phyloP scores from a whole-genome alignment of 2,888 invertebrate genomes.

The Boloria euphrosyne region DNA sequence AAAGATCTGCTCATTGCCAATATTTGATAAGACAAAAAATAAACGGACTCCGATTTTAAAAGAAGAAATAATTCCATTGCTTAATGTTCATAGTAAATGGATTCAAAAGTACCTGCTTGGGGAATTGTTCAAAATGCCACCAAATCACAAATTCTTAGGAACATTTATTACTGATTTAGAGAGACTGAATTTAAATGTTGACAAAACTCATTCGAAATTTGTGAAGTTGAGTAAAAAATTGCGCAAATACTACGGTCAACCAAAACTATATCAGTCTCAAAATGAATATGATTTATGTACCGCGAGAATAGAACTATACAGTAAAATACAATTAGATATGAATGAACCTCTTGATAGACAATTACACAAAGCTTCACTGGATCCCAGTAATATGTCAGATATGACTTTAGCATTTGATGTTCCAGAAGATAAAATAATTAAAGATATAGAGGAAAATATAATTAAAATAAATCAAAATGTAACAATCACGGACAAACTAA shows the following conservation, averaged over 20 bases:
- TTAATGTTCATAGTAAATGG: conserved; percentile 89
- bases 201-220: conserved; percentile 53
- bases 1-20: conserved; percentile 61
- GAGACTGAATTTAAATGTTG: conserved; percentile 45
- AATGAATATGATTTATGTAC: conserved; percentile 55
- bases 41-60: conserved; percentile 63
- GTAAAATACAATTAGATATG: conserved; percentile 56
- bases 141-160: conserved; percentile 42
- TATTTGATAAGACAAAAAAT: conserved; percentile 57
- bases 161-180: conserved; percentile 48
- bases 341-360: conserved; percentile 61
- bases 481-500: conserved; percentile 37
- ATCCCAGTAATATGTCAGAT: conserved; percentile 44
- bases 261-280: conserved; percentile 60
- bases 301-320: conserved; percentile 51
- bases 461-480: conserved; percentile 43
- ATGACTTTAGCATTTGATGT: conserved; percentile 57
- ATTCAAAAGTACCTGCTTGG: conserved; percentile 84
- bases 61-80: conserved; percentile 81
- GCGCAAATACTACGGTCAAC: conserved; percentile 66
- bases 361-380: conserved; percentile 46
- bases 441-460: conserved; percentile 50
- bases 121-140: conserved; percentile 52
- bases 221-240: conserved; percentile 67
- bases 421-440: conserved; percentile 51